phyloP scores from a whole-genome alignment of 2,888 invertebrate genomes.

The Hofmannophila pseudospretella region DNA sequence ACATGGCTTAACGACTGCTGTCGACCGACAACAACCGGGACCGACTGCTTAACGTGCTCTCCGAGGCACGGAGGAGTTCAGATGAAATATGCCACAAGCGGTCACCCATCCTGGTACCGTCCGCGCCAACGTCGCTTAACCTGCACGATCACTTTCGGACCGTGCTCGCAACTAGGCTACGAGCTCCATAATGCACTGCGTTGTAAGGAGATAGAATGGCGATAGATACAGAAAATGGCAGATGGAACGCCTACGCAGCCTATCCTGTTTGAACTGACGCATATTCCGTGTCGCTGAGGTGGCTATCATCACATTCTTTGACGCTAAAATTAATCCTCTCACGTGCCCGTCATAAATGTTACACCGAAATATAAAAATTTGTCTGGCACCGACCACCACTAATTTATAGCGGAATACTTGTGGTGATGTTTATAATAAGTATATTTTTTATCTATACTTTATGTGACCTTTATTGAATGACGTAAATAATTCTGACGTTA shows the following conservation, averaged over 20 bases:
- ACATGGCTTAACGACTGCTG: too few species aligned
- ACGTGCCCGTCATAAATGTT: constrained; percentile 41
- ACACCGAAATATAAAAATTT: constrained; percentile 35
- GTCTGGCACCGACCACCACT: constrained; percentile 29
- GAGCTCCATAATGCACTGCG: too few species aligned
- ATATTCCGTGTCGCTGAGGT: constrained; percentile 28
- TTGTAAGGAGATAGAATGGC: too few species aligned
- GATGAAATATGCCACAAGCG: too few species aligned
- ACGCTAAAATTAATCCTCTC: constrained; percentile 40
- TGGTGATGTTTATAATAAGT: constrained; percentile 14
- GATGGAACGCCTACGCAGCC: not conserved
- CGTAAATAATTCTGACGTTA: not conserved
- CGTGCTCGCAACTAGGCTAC: too few species aligned
- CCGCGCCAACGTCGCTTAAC: too few species aligned
- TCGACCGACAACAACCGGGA: too few species aligned
- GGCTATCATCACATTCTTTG: constrained; percentile 24
- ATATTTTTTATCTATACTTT: constrained; percentile 13
- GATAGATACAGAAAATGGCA: not conserved
- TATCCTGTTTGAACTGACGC: constrained; percentile 29
- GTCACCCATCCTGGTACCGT: too few species aligned
- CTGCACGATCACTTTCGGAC: too few species aligned
- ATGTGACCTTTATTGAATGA: constrained; percentile 1
- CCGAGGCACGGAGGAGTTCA: too few species aligned
- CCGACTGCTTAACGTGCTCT: too few species aligned
- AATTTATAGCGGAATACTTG: constrained; percentile 21